phyloP scores from a whole-genome alignment of 2,888 invertebrate genomes.

The Cephus sareptanus region DNA sequence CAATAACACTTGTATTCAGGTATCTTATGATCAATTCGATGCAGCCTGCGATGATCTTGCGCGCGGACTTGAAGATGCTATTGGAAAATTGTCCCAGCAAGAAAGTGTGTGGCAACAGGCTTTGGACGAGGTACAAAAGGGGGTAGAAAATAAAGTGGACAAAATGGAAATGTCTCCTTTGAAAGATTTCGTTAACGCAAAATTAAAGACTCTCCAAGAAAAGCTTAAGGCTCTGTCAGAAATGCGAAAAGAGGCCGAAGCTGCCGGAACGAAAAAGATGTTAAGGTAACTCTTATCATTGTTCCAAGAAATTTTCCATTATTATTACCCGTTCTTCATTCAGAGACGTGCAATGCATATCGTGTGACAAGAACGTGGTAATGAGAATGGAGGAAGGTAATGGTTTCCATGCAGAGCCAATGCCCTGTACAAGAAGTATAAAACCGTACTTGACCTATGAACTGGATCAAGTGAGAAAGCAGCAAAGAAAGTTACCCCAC shows the following conservation, averaged over 20 bases:
- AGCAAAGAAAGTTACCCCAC: conserved; percentile 65
- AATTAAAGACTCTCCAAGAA: conserved; percentile 72
- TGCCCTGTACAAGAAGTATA: conserved; percentile 72
- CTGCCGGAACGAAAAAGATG: conserved; percentile 78
- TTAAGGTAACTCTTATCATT: conserved; percentile 66
- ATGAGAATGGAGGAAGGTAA: conserved; percentile 73
- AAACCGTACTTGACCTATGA: conserved; percentile 81
- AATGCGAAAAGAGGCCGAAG: conserved; percentile 74
- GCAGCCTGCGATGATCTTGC: conserved; percentile 76
- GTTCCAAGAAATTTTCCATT: background rate
- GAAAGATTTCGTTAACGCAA: conserved; percentile 74
- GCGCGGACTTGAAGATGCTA: conserved; percentile 73
- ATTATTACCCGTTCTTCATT: conserved; percentile 28
- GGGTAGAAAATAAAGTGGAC: conserved; percentile 76
- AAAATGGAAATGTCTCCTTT: conserved; percentile 74
- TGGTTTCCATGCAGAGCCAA: conserved; percentile 67
- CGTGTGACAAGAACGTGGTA: conserved; percentile 80
- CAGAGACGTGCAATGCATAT: conserved; percentile 80
- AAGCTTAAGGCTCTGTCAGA: conserved; percentile 72
- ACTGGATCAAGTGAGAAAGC: conserved; percentile 70
- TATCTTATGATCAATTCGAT: conserved; percentile 77
- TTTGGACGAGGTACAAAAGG: conserved; percentile 74
- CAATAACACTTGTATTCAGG: conserved; percentile 24
- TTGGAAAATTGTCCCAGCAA: conserved; percentile 73
- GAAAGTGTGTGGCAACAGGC: conserved; percentile 76